Conservation (phyloP, 2,797 vertebrate species). For the Trichosurus vulpecula region DNA sequence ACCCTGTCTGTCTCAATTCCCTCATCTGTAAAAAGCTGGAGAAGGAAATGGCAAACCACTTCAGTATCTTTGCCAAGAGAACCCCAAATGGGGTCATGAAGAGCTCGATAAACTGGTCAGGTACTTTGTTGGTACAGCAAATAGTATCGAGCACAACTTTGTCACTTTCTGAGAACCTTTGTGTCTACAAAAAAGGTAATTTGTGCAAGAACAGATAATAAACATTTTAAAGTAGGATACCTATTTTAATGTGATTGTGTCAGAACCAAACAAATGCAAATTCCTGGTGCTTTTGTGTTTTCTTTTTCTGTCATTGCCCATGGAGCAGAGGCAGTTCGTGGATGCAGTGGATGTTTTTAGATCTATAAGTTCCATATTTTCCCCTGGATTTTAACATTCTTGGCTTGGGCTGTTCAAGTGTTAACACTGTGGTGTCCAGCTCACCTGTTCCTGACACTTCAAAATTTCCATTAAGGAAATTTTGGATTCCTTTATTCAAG, state of each 20-base stretch:
- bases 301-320: background rate
- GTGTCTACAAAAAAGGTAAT: background rate
- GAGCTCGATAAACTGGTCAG: background rate
- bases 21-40: too few species aligned
- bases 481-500: too few species aligned
- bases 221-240: background rate
- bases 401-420: background rate
- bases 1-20: too few species aligned
- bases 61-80: too few species aligned
- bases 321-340: background rate
- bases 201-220: background rate
- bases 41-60: too few species aligned
- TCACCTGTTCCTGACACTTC: background rate
- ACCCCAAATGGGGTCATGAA: too few species aligned
- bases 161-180: background rate
- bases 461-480: background rate
- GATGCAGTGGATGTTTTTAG: background rate
- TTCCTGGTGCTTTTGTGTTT: background rate
- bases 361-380: background rate
- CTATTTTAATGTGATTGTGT: background rate
- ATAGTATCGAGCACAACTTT: background rate
- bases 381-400: background rate
- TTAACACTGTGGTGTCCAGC: background rate
- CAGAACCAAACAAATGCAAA: background rate
- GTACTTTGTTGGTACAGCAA: conserved; percentile 30